These are phyloP conservation scores for Chauna torquata DNA, from an alignment of 2,113 vertebrate genomes.

Conservation along the genomic window DNA sequence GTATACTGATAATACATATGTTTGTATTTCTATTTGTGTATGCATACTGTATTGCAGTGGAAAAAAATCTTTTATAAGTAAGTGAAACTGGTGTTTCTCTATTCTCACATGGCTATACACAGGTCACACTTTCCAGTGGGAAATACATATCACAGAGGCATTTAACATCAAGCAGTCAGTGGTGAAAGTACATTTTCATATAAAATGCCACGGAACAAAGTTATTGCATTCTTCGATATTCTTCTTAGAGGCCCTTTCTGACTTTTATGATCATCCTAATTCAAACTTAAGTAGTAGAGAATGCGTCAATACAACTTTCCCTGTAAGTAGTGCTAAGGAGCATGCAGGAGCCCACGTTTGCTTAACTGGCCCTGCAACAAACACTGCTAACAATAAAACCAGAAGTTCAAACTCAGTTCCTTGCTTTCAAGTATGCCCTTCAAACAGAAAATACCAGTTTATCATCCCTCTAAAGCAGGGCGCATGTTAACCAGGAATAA, in stretches of 20 bases:
- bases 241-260: constrained; percentile 27
- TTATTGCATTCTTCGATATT: constrained; percentile 18
- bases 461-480: constrained; percentile 18
- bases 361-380: constrained; percentile 64
- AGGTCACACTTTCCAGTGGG: neutral
- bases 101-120: neutral
- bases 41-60: neutral
- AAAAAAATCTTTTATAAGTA: neutral
- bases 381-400: constrained; percentile 62
- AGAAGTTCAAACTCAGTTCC: constrained; percentile 70
- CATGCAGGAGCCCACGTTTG: constrained; percentile 63
- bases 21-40: neutral
- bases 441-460: constrained; percentile 66
- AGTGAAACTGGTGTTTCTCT: neutral
- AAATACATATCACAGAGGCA: neutral
- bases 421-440: constrained; percentile 62
- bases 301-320: constrained; percentile 66
- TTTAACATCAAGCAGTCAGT: neutral
- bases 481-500: constrained; percentile 31
- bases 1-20: neutral
- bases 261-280: constrained; percentile 48
- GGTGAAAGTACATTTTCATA: neutral
- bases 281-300: constrained; percentile 28
- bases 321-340: constrained; percentile 53
- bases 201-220: neutral